Evolutionary conservation across 1,140 invertebrate species (phyloP).

Genomic region (Pseudomyrmex sp.): DNA sequence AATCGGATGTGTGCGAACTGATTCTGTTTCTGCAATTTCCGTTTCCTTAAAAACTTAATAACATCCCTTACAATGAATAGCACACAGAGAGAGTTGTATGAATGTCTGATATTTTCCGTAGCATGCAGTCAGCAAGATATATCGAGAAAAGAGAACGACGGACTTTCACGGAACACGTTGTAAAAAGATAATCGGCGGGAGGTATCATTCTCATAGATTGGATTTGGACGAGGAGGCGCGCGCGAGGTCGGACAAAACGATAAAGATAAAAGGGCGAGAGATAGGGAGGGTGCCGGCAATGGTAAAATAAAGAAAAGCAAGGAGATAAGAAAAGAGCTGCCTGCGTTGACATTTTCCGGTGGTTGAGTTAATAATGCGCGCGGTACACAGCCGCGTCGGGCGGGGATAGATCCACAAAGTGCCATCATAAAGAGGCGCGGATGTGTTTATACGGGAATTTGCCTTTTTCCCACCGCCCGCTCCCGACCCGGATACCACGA

Average conservation of each 20-base stretch:
- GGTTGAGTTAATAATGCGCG: conserved; percentile 85
- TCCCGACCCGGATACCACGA: conserved; percentile 53
- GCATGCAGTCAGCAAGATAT: not conserved
- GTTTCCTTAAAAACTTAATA: conserved; percentile 2
- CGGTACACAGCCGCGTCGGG: conserved; percentile 77
- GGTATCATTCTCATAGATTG: conserved; percentile 37
- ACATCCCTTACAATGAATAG: conserved; percentile 31
- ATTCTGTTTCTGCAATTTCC: conserved; percentile 23
- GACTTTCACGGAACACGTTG: conserved; percentile 3
- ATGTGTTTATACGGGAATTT: conserved; percentile 85
- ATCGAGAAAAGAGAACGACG: not conserved
- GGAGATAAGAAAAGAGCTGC: conserved; percentile 70
- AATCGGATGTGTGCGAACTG: conserved; percentile 21
- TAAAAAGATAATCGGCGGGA: conserved; percentile 38
- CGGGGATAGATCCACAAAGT: conserved; percentile 76
- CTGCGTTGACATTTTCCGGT: conserved; percentile 83
- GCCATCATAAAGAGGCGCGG: conserved; percentile 82
- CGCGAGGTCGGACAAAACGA: conserved; percentile 62
- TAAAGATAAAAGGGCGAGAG: conserved; percentile 65
- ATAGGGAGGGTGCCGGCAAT: conserved; percentile 19
- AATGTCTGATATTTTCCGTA: not conserved
- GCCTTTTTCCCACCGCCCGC: conserved; percentile 77
- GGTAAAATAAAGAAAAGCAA: conserved; percentile 80
- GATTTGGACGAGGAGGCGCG: conserved; percentile 39
- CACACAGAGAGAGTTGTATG: not conserved